Percentiles rank a stretch among this genome's conserved stretches.
phyloP scores from a whole-genome alignment of 1,140 invertebrate genomes.

The Hycleus phaleratus region DNA sequence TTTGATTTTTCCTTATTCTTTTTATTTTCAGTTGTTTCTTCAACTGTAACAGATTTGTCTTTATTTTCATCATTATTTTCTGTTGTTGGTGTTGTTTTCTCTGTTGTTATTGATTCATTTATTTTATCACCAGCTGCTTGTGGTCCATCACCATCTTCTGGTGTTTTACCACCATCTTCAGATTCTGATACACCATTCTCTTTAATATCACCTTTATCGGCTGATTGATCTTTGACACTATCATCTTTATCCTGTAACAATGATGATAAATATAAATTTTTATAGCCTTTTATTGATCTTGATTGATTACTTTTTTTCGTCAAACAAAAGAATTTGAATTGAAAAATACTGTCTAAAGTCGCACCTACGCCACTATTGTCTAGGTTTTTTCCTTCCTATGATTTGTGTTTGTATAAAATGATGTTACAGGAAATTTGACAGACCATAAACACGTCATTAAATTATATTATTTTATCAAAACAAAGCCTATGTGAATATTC shows the following conservation, averaged over 20 bases:
- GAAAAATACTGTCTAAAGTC: no score
- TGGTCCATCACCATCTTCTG: slow-evolving; percentile 16
- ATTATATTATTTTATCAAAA: no score
- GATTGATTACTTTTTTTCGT: background rate
- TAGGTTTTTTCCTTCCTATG: no score
- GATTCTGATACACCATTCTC: slow-evolving; percentile 32
- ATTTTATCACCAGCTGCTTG: slow-evolving; percentile 45
- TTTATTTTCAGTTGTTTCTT: slow-evolving; percentile 58
- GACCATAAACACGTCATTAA: slow-evolving; percentile 4
- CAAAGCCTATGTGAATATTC: no score
- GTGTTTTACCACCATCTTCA: slow-evolving; percentile 26
- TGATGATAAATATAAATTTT: background rate
- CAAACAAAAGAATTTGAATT: background rate
- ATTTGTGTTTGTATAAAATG: no score
- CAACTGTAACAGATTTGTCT: slow-evolving; percentile 32
- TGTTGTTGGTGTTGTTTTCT: slow-evolving; percentile 42
- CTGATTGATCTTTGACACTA: slow-evolving; percentile 46
- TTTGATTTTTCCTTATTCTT: slow-evolving; percentile 73
- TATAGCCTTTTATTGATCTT: no score
- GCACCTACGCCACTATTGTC: no score
- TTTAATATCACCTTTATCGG: slow-evolving; percentile 48
- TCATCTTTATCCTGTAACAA: slow-evolving; percentile 51
- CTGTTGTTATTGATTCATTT: slow-evolving; percentile 49
- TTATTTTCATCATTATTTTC: slow-evolving; percentile 43
- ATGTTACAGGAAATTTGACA: slow-evolving; percentile 6